Base-by-base conservation (phyloP, 2,113 vertebrate genomes). In the Tursiops truncatus region DNA sequence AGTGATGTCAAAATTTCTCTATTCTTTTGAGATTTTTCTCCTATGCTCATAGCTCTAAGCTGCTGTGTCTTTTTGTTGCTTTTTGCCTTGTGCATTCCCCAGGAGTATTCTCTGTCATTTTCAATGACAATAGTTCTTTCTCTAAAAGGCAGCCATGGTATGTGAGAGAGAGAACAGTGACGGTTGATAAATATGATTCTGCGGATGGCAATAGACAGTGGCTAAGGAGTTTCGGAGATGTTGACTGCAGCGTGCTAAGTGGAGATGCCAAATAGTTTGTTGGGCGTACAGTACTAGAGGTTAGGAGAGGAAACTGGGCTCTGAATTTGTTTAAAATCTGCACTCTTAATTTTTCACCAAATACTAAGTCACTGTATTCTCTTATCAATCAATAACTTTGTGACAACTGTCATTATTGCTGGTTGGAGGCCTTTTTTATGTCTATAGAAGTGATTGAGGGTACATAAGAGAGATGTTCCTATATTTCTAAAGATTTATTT, bases 181-280 rank as follows among this genome's bases (percentile, higher is more conserved):
- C 28, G 38, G n/a, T 14, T 63, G 73, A 50, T 9, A 4, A 5
- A 0, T 33, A 4, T 0, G 5, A 26, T 15, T 41, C 26, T n/a
- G 33, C 4, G 6, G 23, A 4, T 47, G 18, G 33, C 23, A 10
- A 41, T 0, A 38, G 50, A 10, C 4, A 6, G 17, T 28, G 56
- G 28, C 33, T 38, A 26, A 68, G n/a, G 53, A 25, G 8, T 50
- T 50, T 65, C 56, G 21, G 86, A 58, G 58, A 9, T 8, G 17
- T 3, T 17, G 50, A 33, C 8, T 0, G 0, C 8, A 25, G 28
- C 8, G 1, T 0, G 5, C 44, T 12, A 28, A 28, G 21, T 12
- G 36, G 9, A 82, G 28, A 23, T 26, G 7, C 15, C 44, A 8
- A 6, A 9, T 18, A 26, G 56, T 3, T 53, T 9, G 9, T 38